phyloP scores from a whole-genome alignment of 2,888 invertebrate species.

The Vesta saturnalis region DNA sequence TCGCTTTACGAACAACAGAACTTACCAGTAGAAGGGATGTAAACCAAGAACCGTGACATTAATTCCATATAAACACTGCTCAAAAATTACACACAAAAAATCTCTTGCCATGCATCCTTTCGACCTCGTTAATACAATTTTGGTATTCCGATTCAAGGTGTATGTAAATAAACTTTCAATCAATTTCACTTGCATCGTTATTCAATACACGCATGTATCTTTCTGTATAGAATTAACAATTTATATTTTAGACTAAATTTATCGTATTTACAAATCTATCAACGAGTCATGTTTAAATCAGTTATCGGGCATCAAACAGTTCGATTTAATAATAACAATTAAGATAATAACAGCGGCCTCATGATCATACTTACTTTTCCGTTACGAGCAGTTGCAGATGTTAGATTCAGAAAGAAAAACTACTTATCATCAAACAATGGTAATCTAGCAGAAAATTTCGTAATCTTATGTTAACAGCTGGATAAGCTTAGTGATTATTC shows the following conservation, averaged over 20 bases:
- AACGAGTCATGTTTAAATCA: no score
- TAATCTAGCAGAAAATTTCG: not conserved
- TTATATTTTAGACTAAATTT: not conserved
- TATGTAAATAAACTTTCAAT: not conserved
- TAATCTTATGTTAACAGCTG: not conserved
- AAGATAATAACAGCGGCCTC: not conserved
- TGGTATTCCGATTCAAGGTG: not conserved
- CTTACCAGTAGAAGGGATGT: constrained; percentile 44
- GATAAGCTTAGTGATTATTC: not conserved
- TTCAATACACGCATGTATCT: not conserved
- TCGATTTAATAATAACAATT: not conserved
- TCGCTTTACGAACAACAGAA: constrained; percentile 51
- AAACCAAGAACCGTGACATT: constrained; percentile 44
- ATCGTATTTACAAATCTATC: not conserved
- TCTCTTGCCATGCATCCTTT: not conserved
- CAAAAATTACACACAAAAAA: constrained; percentile 15
- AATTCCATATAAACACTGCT: constrained; percentile 39
- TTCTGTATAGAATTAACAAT: not conserved
- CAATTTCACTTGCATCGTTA: not conserved
- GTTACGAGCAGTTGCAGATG: not conserved
- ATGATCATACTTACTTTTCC: not conserved
- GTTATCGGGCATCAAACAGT: not conserved
- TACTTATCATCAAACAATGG: not conserved
- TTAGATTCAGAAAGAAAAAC: not conserved
- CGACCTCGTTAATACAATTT: not conserved